Percentiles rank a stretch among this genome's conserved stretches.
These are phyloP conservation scores for Eolophus roseicapilla DNA, from an alignment of 2,113 vertebrate genomes.

Conservation along the genomic window DNA sequence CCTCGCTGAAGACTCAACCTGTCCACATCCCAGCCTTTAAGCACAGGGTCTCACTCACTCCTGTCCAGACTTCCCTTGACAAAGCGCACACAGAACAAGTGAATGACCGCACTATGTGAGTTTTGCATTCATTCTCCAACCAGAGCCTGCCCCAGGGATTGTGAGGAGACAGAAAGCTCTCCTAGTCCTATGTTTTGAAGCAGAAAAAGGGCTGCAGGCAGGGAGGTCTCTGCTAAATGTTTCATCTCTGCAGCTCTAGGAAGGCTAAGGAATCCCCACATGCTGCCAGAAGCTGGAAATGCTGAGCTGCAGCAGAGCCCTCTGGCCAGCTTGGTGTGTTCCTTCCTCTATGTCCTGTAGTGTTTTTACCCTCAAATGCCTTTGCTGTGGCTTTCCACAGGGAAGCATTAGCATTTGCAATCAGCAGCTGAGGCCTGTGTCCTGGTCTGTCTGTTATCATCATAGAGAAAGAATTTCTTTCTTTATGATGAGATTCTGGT, in stretches of 20 bases:
- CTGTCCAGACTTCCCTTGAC: background rate
- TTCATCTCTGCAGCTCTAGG: background rate
- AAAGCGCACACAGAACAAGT: background rate
- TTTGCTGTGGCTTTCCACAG: background rate
- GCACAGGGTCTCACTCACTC: background rate
- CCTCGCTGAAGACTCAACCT: accelerated
- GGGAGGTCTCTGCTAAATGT: background rate
- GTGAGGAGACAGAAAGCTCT: background rate
- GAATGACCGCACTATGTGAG: background rate
- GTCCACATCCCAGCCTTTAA: background rate
- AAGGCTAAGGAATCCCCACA: background rate
- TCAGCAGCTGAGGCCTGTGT: background rate
- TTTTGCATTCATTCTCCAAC: background rate
- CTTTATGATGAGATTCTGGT: background rate
- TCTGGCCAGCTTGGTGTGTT: accelerated
- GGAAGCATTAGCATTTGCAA: too few relatives aligned
- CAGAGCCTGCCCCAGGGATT: background rate
- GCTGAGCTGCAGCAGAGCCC: background rate
- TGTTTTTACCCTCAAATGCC: background rate
- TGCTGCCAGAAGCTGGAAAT: background rate
- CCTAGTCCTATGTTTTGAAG: background rate
- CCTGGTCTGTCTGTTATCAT: background rate
- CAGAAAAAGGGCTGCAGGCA: background rate
- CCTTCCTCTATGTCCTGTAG: background rate
- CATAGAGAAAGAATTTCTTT: background rate